Base-by-base conservation (phyloP, 2,797 vertebrate genomes). In the Distichodus sexfasciatus region DNA sequence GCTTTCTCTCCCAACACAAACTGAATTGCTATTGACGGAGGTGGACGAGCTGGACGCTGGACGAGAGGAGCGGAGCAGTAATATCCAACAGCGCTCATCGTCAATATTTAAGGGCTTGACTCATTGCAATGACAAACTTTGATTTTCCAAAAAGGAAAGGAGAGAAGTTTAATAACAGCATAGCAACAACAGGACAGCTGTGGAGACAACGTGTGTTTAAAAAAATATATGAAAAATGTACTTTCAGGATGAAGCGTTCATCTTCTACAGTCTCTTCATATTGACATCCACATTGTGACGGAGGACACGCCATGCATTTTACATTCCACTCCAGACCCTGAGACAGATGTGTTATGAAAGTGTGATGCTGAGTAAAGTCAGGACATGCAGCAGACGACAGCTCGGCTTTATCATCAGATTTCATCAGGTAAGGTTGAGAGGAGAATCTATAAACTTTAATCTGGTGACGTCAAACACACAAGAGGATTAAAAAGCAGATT, bases 211-310 rank as follows among this genome's bases (percentile, higher is more conserved):
- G 86, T 81, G 84, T 87, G 83, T 88, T 89, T 89, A 89, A 89
- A 90, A 89, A 89, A 89, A 90, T 88, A 90, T 89, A 84, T 85
- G 86, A 75, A 86, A 85, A 87, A 87, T 82, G 84, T 82, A 87
- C 86, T 70, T 84, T 84, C 77, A 77, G 74, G 76, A 85, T 79
- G 85, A 81, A 81, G 82, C 72, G 78, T 86, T 90, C 86, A 88
- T 83, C 71, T 75, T 85, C 78, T 70, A 74, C 79, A 83, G 79
- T 78, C 74, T 82, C 41, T 55, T 68, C 59, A 44, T 80, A 86
- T 68, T 50, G 85, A 90, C 84, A 86, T 80, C 75, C 81, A 86
- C 48, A 29, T 24, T 38, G 12, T 21, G 3, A n/a, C 12, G 9
- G 15, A 17, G 15, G 21, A 26, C 12, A n/a, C 35, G 23, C 12